Evolutionary conservation across 2,888 invertebrate genomes (phyloP), one percentile per base, ranked within the genome.

Genomic region (Scelioninae gen. 1): DNA sequence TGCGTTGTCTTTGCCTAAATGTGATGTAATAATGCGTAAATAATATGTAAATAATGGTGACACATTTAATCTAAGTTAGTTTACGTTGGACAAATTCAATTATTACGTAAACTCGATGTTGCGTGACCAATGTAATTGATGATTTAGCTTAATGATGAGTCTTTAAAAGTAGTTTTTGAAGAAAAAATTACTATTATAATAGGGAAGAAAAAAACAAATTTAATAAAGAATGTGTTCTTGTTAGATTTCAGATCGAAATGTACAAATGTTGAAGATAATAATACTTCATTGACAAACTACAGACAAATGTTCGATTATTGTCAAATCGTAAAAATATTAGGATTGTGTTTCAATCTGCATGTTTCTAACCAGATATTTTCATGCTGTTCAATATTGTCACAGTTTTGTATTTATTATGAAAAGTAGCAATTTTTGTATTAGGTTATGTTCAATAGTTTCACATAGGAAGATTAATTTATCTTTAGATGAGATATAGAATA

Each of bases 241-340:
- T 69, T 77, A 77, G 68, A 69, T 77, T 69, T 69, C 47, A 63
- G 40, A 60, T 60, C 62, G 55, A 68, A 68, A 62, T 63, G 69
- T 69, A 77, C 71, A 78, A 78, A 71, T 71, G 60, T 69, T 77
- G 45, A 55, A 69, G 62, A 77, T 77, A 77, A 77, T 77, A 77
- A 77, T 69, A 62, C n/a, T 62, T 43, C 13, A 56, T n/a, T 29
- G 5, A 60, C 23, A 56, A 60, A 77, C 31, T 40, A 53, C 45
- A 62, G 60, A 43, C 43, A 69, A 62, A 77, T 47, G 69, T 77
- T 69, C 68, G 62, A 77, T 77, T 62, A 53, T 45, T 69, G 63
- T 77, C 40, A 60, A 62, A 45, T 55, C 43, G 31, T 43, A 34
- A 45, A 45, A 15, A 45, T 16, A 16, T 11, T 40, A 68, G 10